Conservation (phyloP, 2,113 vertebrate genomes). For the Pangasianodon hypophthalmus region DNA sequence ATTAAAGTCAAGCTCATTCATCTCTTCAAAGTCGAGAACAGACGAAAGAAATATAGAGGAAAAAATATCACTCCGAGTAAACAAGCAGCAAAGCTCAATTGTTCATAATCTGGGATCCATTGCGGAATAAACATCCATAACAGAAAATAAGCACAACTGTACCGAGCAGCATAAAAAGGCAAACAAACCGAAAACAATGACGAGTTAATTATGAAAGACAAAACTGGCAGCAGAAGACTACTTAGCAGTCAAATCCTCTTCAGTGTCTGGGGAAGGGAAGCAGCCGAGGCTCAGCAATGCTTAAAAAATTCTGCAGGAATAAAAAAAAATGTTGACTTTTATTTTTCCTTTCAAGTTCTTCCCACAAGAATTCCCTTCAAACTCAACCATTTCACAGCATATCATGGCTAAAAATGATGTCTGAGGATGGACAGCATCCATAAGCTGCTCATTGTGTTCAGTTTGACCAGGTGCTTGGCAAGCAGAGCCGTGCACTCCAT, state of each 20-base stretch:
- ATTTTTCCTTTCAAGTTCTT: conserved; percentile 67
- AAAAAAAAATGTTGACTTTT: conserved; percentile 54
- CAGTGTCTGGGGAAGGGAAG: conserved; percentile 52
- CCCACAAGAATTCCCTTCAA: conserved; percentile 64
- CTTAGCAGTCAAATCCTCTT: conserved; percentile 55
- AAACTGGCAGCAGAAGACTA: conserved; percentile 49
- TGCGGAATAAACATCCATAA: conserved; percentile 37
- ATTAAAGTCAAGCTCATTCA: neutral
- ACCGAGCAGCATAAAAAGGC: conserved; percentile 38
- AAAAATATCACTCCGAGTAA: conserved; percentile 15
- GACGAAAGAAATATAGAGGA: neutral
- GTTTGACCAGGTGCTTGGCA: conserved; percentile 81
- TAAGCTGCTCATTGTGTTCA: conserved; percentile 78
- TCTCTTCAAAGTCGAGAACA: no score
- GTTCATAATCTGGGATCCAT: conserved; percentile 13
- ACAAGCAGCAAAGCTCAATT: conserved; percentile 21
- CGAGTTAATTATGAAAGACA: conserved; percentile 55
- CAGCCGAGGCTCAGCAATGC: conserved; percentile 41
- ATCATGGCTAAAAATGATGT: conserved; percentile 65
- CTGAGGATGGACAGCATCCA: conserved; percentile 71
- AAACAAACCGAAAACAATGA: conserved; percentile 48
- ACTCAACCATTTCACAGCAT: conserved; percentile 58
- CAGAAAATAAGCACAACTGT: conserved; percentile 33
- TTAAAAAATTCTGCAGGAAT: conserved; percentile 30
- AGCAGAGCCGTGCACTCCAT: conserved; percentile 58